phyloP scores from a whole-genome alignment of 2,113 vertebrate genomes.

The Leptobrachium leishanense region DNA sequence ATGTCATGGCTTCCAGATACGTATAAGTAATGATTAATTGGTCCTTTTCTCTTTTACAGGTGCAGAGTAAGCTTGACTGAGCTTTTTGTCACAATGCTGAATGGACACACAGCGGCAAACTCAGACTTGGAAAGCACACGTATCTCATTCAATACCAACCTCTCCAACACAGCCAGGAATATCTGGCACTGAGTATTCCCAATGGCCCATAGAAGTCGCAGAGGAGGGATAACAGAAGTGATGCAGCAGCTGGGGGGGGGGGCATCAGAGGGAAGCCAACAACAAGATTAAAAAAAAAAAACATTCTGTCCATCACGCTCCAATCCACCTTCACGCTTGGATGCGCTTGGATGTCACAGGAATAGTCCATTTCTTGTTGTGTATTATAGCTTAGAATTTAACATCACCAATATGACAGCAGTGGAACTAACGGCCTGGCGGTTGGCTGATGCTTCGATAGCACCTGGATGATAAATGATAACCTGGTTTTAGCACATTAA shows the following conservation, averaged over 20 bases:
- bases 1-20: no score
- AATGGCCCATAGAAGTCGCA: conserved; percentile 16
- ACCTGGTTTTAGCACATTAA: not conserved
- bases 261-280: not conserved
- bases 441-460: not conserved
- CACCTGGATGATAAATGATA: not conserved
- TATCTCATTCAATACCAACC: conserved; percentile 29
- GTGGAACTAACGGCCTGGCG: not conserved
- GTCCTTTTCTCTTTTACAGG: not conserved
- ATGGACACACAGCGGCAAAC: conserved; percentile 23
- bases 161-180: conserved; percentile 33
- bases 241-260: not conserved
- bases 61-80: conserved; percentile 13
- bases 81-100: conserved; percentile 7
- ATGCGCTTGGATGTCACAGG: conserved; percentile 23
- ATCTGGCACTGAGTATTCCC: conserved; percentile 18
- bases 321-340: conserved; percentile 19
- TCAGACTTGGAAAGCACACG: conserved; percentile 34
- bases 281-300: not conserved
- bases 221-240: not conserved
- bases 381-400: conserved; percentile 23
- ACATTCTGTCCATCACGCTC: conserved; percentile 13
- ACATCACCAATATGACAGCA: conserved; percentile 11
- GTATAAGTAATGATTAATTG: no score
- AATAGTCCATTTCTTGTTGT: conserved; percentile 23